Base-by-base conservation (phyloP, 2,888 invertebrate genomes). In the Parnassius smintheus region DNA sequence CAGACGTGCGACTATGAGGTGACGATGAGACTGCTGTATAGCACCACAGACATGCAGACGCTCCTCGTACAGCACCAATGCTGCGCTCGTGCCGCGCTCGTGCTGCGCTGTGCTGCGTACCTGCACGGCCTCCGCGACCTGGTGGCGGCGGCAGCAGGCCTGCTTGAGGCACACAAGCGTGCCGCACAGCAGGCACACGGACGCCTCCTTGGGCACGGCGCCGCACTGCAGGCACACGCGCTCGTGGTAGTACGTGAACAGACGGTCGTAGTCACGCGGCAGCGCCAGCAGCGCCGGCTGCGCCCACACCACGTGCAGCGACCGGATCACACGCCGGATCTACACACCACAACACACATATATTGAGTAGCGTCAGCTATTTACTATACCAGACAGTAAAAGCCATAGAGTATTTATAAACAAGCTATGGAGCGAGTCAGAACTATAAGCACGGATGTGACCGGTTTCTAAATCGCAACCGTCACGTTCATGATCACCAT, bases 131-230 rank as follows among this genome's bases (percentile, higher is more conserved):
- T 98, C 98, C 77, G 95, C 96, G 67, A 96, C 94, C 73, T 96
- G 95, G 74, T 95, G 94, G 76, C 95, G 95, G 65, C 96, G 95
- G 84, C 97, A 98, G 88, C 98, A 98, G 72, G 94, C 94, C 85
- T 97, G 96, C 88, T 96, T 96, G 75, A 98, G 94, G 85, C 98
- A 98, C 60, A 98, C 96, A 72, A 98, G 95, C 59, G 96, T 96
- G 69, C 98, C 98, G 88, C 99, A 99, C 65, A 98, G 91, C 73
- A 99, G 94, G 85, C 98, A 99, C 70, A 98, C 95, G 72, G 96
- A 96, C 46, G 98, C 97, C 86, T 98, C 86, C 83, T 88, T 89
- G 69, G 99, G 99, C 75, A 97, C 95, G 69, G 95, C 95, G 78
- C 96, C 96, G 90, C 99, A 99, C 78, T 96, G 95, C 72, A 94